A percentile compares a stretch with the other conserved stretches of the same genome.
phyloP scores from a whole-genome alignment of 2,888 invertebrate genomes.

The Ommatoiulus sabulosus region DNA sequence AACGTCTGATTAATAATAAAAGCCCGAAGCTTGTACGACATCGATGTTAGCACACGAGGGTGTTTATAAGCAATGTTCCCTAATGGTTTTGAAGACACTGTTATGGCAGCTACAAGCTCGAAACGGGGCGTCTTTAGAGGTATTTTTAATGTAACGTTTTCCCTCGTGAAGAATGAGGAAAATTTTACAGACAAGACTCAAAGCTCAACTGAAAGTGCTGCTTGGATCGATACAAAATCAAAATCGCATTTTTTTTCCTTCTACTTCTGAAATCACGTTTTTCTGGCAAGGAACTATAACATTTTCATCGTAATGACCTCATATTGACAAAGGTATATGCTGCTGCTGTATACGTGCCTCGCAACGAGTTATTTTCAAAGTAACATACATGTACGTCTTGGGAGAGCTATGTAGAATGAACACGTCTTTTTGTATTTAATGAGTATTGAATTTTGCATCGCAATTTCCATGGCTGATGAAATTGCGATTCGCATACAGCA shows the following conservation, averaged over 20 bases:
- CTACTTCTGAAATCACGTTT: neutral
- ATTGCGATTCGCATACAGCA: neutral
- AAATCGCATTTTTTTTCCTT: neutral
- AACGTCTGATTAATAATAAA: conserved; percentile 45
- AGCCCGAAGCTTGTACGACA: conserved; percentile 3
- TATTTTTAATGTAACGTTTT: neutral
- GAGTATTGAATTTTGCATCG: neutral
- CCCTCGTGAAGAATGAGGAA: neutral
- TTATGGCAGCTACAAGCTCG: neutral
- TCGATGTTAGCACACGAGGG: conserved; percentile 14
- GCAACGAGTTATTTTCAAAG: neutral
- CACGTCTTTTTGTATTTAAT: neutral
- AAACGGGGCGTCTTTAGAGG: neutral
- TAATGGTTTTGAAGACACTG: neutral
- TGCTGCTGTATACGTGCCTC: neutral
- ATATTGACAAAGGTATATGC: neutral
- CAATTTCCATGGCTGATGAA: neutral
- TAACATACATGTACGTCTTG: neutral
- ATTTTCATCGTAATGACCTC: conserved; percentile 23
- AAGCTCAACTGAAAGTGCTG: neutral
- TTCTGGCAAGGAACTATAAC: conserved; percentile 17
- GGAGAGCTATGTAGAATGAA: neutral
- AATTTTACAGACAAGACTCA: neutral
- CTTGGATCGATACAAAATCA: conserved; percentile 29
- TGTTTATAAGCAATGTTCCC: conserved; percentile 16